Conservation (phyloP, 1,140 invertebrate species). For the Hydropsyche tenuis region DNA sequence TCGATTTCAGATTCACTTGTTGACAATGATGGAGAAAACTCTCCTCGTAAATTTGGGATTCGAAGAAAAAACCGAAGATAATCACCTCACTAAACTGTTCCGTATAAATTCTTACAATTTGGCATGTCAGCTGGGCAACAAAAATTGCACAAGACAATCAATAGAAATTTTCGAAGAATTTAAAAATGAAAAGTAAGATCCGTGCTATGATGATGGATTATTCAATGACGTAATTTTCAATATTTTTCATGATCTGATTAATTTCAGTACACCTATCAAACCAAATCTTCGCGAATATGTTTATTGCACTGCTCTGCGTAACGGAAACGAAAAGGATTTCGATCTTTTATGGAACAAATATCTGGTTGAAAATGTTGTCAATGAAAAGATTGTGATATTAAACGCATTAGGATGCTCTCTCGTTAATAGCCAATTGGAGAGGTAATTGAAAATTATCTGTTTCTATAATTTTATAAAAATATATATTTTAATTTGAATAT, state of each 20-base stretch:
- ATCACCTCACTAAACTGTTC: slow-evolving; percentile 58
- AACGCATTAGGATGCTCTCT: slow-evolving; percentile 62
- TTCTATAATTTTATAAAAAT: background rate
- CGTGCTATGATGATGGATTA: no score
- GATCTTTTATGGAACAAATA: slow-evolving; percentile 63
- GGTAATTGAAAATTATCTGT: slow-evolving; percentile 32
- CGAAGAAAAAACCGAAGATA: slow-evolving; percentile 53
- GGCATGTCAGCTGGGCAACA: slow-evolving; percentile 64
- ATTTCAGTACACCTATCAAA: slow-evolving; percentile 56
- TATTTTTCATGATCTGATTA: no score
- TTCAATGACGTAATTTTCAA: background rate
- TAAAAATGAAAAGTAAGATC: slow-evolving; percentile 49
- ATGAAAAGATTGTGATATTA: slow-evolving; percentile 63
- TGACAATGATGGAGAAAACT: slow-evolving; percentile 56
- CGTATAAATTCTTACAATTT: slow-evolving; percentile 61
- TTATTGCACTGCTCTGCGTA: slow-evolving; percentile 66
- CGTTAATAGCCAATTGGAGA: slow-evolving; percentile 55
- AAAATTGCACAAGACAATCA: slow-evolving; percentile 62
- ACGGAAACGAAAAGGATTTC: slow-evolving; percentile 60
- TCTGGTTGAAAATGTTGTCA: slow-evolving; percentile 57
- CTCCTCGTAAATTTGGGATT: slow-evolving; percentile 57
- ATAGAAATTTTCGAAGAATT: slow-evolving; percentile 60
- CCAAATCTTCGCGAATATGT: slow-evolving; percentile 66
- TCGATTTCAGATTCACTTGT: slow-evolving; percentile 57
- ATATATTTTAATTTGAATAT: background rate